Conservation (phyloP, 2,113 vertebrate genomes). For the Cacatua alba region DNA sequence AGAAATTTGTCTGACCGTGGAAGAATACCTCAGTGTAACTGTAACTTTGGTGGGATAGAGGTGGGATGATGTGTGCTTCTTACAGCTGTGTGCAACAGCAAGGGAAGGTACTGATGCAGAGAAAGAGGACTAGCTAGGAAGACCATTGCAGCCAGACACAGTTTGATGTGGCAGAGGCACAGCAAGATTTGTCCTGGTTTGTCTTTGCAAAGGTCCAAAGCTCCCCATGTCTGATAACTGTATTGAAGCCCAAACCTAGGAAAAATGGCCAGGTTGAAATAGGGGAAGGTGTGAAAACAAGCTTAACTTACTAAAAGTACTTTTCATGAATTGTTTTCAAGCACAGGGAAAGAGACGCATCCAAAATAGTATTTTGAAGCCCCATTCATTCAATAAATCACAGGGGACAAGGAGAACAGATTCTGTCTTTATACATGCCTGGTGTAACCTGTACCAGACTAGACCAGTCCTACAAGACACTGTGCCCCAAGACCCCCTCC, state of each 20-base stretch:
- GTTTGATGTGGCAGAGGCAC: not conserved
- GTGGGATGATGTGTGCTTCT: not conserved
- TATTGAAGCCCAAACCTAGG: not conserved
- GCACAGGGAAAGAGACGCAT: constrained; percentile 26
- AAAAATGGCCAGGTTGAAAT: not conserved
- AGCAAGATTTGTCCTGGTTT: not conserved
- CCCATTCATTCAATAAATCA: not conserved
- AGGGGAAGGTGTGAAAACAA: not conserved
- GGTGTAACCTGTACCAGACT: not conserved
- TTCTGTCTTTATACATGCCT: not conserved
- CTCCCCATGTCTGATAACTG: not conserved
- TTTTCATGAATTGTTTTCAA: constrained; percentile 28
- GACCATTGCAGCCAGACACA: not conserved
- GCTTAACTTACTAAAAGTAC: constrained; percentile 22
- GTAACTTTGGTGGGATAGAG: not conserved
- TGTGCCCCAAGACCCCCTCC: accelerated
- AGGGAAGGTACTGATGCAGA: not conserved
- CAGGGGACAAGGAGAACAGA: not conserved
- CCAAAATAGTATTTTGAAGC: not conserved
- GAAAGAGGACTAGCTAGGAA: not conserved
- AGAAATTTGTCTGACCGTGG: not conserved
- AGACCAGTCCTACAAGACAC: not conserved
- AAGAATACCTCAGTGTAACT: not conserved
- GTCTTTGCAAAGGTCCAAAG: not conserved
- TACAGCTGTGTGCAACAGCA: not conserved